Evolutionary conservation across 23 tunicate genomes (phyloP), one percentile per base, ranked within the genome.

Genomic region (Pegea sp.): DNA sequence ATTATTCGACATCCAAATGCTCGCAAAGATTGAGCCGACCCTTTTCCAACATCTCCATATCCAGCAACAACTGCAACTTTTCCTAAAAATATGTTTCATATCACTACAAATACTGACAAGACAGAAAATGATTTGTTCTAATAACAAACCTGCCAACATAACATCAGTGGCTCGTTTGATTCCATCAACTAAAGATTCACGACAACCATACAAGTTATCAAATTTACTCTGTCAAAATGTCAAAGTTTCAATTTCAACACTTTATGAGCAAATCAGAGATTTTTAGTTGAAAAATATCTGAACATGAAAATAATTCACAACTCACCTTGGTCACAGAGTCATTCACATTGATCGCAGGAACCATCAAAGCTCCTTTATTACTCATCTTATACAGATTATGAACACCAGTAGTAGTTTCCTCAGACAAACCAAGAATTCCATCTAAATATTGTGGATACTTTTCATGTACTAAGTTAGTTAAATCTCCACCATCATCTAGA

Each of bases 21-120:
- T 29, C 60, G 57, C 18, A 89, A 67, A 3, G 98, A 89, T 57
- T 68, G 81, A 16, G 75, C 90, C 11, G 87, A 74, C 23, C 98
- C 98, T 66, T 89, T 89, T 19, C 98, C 98, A 13, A 89, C 98
- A 58, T 89, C 98, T 22, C 98, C 98, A 54, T 89, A 89, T 22
- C 98, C 98, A 33, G 90, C 90, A 42, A 76, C 80, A 38, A 89
- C 44, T 1, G 98, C 98, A 28, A 71, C 81, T 77, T 89, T 89
- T 29, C 95, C 95, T 72, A 44, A n/a, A 23, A 44, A 4, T 11
- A 63, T 6, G 43, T 3, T n/a, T n/a, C n/a, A n/a, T n/a, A n/a
- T 18, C 19, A 21, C 33, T 7, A 33, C 20, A 6, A 11, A 50
- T 50, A 16, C 20, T 50, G 6, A 50, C 56, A 50, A 50, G 20